These are phyloP conservation scores for Trachythela sp. DNA, from an alignment of 64 coral and sea anemone species.

Conservation along the genomic window DNA sequence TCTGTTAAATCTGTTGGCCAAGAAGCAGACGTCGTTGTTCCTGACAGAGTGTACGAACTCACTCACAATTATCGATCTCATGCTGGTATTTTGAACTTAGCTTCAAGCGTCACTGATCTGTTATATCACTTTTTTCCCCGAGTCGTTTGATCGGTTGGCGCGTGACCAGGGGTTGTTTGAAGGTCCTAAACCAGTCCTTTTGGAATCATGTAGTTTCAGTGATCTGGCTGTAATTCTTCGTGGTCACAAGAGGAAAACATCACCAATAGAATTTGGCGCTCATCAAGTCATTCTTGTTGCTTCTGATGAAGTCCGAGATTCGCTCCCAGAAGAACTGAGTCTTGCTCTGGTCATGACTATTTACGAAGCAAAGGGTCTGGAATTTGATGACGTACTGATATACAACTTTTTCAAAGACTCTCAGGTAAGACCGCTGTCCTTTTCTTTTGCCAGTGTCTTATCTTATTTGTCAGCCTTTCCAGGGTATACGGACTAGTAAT, in stretches of 20 bases:
- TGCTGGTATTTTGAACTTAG: constrained; percentile 75
- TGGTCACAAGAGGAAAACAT: constrained; percentile 54
- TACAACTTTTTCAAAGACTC: constrained; percentile 77
- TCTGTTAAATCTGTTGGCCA: constrained; percentile 26
- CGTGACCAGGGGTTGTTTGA: constrained; percentile 92
- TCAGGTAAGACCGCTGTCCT: constrained; percentile 39
- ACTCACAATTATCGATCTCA: constrained; percentile 95
- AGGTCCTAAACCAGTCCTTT: constrained; percentile 63
- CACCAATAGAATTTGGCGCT: constrained; percentile 66
- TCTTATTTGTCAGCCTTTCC: no score
- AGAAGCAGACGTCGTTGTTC: constrained; percentile 49
- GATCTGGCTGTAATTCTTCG: constrained; percentile 66
- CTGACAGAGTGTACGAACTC: constrained; percentile 74
- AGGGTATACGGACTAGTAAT: no score
- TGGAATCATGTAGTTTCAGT: constrained; percentile 57
- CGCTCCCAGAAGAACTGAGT: constrained; percentile 51
- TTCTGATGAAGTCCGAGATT: constrained; percentile 53
- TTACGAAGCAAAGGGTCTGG: constrained; percentile 69
- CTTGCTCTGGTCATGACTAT: constrained; percentile 69
- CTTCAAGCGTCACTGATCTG: constrained; percentile 73
- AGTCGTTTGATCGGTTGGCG: constrained; percentile 83
- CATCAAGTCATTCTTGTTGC: constrained; percentile 66
- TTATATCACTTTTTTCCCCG: constrained; percentile 78
- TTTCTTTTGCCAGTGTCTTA: not conserved
- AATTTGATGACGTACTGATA: constrained; percentile 71